Percentiles rank a stretch among this genome's conserved stretches.
These are phyloP conservation scores for Gallinago media DNA, from an alignment of 2,113 vertebrate species.

Conservation along the genomic window DNA sequence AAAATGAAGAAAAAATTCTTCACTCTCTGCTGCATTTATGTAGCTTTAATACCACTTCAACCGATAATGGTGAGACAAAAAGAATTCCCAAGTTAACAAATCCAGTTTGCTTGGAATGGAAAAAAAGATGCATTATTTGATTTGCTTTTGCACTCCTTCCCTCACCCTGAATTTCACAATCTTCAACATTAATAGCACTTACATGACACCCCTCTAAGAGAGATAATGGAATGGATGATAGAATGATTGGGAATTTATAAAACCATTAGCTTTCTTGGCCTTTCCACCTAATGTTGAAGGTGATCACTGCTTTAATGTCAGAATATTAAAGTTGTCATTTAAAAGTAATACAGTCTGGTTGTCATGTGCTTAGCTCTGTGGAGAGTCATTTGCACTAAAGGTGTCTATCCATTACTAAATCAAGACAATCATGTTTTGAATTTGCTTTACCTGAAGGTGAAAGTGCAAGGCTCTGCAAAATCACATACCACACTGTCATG, in stretches of 20 bases:
- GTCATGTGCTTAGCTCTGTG: background rate
- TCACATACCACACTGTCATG: background rate
- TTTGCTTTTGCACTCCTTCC: background rate
- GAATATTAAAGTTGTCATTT: background rate
- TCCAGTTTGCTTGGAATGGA: background rate
- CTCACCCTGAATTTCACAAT: background rate
- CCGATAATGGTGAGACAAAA: background rate
- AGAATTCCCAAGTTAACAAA: background rate
- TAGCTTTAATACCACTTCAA: background rate
- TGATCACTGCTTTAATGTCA: background rate
- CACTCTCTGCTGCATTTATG: background rate
- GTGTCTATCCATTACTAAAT: background rate
- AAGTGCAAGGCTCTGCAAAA: conserved; percentile 42
- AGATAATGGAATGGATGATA: background rate
- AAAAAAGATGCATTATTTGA: background rate
- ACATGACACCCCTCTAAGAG: background rate
- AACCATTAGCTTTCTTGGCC: background rate
- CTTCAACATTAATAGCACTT: background rate
- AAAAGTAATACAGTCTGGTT: background rate
- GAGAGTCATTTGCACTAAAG: background rate
- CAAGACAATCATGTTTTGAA: background rate
- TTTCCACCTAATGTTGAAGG: background rate
- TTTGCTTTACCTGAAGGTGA: background rate
- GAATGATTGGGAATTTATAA: background rate
- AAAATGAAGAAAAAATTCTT: background rate